Conservation (phyloP, 37 sponge, comb jelly and placozoan species). For the Spongilla lacustris region DNA sequence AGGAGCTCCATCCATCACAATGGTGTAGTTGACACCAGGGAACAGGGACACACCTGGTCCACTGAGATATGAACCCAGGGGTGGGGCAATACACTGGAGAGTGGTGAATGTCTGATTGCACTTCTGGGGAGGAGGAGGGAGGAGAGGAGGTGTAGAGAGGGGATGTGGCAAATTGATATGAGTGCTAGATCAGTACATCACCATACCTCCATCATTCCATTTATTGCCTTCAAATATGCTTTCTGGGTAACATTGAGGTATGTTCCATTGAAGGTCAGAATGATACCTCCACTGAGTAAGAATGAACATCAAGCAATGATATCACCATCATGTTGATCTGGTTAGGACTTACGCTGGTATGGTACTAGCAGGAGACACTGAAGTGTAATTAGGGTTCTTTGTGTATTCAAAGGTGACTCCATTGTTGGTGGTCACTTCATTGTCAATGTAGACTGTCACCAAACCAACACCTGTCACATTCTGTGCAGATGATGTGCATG, state of each 20-base stretch:
- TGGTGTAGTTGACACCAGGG: constrained; percentile 12
- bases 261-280: constrained; percentile 41
- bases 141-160: not conserved
- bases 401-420: constrained; percentile 29
- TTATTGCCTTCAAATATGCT: constrained; percentile 11
- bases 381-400: constrained; percentile 40
- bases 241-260: constrained; percentile 45
- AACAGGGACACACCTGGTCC: not conserved
- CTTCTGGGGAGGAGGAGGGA: not conserved
- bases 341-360: constrained; percentile 54
- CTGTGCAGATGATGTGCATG: constrained; percentile 11
- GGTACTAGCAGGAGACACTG: constrained; percentile 12
- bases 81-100: constrained; percentile 17
- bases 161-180: no score
- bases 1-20: constrained; percentile 32
- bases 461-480: not conserved
- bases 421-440: not conserved
- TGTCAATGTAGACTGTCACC: constrained; percentile 35
- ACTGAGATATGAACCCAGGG: not conserved
- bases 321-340: not conserved
- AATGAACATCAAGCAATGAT: not conserved
- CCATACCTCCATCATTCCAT: not conserved
- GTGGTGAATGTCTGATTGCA: constrained; percentile 8
- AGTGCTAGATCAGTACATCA: not conserved
- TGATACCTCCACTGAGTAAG: constrained; percentile 54